phyloP scores from a whole-genome alignment of 2,797 vertebrate species.

The Uromys caudimaculatus region DNA sequence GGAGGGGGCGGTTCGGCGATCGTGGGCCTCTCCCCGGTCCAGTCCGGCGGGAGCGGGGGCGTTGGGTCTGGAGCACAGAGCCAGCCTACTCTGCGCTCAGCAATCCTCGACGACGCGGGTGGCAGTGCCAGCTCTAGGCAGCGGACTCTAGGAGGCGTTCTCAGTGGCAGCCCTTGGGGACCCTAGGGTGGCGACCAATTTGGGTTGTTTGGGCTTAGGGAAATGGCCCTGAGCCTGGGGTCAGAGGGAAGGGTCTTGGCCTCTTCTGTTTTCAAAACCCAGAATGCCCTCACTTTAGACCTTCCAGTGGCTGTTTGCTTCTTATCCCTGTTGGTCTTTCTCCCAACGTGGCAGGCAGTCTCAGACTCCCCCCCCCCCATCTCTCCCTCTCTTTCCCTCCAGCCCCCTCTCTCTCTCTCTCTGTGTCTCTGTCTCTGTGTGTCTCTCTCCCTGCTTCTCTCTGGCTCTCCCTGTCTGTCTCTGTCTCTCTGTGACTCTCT shows the following conservation, averaged over 20 bases:
- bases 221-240: neutral
- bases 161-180: neutral
- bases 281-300: neutral
- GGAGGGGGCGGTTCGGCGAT: conserved; percentile 48
- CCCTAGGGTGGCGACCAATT: neutral
- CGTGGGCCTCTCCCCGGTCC: conserved; percentile 45
- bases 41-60: conserved; percentile 23
- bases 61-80: neutral
- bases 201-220: no score
- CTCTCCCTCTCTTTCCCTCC: neutral
- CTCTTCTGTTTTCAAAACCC: neutral
- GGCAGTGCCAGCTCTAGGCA: neutral
- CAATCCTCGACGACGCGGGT: neutral
- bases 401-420: neutral
- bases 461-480: neutral
- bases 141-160: neutral
- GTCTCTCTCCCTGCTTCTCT: neutral
- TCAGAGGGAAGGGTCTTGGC: fast-evolving
- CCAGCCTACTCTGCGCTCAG: neutral
- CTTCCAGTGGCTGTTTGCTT: neutral
- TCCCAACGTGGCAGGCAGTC: no score
- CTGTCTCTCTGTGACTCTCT: no score
- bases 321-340: neutral
- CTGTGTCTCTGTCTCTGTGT: neutral
- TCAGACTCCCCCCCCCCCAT: neutral